phyloP scores from a whole-genome alignment of 2,113 vertebrate species.

The Notechis scutatus region DNA sequence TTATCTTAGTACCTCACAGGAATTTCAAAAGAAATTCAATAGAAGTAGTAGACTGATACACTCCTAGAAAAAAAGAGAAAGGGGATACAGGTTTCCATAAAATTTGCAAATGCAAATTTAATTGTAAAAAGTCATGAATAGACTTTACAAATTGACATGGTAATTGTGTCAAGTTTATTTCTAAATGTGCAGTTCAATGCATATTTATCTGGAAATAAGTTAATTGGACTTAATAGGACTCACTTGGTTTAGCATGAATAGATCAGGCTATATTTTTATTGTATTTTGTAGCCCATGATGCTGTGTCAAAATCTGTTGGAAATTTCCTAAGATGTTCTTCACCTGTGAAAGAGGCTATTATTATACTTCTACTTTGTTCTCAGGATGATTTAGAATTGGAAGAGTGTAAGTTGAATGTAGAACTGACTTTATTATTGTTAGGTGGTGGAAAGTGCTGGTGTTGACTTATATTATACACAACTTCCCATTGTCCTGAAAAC shows the following conservation, averaged over 20 bases:
- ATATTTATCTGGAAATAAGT: neutral
- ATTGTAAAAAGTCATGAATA: neutral
- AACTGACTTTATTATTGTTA: neutral
- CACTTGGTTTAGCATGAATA: neutral
- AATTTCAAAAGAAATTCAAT: neutral
- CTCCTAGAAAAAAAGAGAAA: neutral
- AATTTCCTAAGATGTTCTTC: neutral
- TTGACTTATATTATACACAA: neutral
- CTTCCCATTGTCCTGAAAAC: neutral
- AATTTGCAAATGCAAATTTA: neutral
- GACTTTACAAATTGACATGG: neutral
- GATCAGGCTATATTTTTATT: neutral
- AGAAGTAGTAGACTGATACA: neutral
- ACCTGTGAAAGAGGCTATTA: neutral
- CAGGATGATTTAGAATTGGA: neutral
- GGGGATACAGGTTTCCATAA: neutral
- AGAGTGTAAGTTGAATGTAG: neutral
- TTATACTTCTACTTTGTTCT: neutral
- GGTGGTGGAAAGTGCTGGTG: neutral
- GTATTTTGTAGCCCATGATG: neutral
- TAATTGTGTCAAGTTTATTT: neutral
- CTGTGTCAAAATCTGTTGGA: neutral
- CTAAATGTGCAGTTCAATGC: neutral
- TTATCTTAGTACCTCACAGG: neutral
- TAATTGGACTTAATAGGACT: neutral